Conservation (phyloP, 2,797 vertebrate species). For the Sebastes hopkinsi region DNA sequence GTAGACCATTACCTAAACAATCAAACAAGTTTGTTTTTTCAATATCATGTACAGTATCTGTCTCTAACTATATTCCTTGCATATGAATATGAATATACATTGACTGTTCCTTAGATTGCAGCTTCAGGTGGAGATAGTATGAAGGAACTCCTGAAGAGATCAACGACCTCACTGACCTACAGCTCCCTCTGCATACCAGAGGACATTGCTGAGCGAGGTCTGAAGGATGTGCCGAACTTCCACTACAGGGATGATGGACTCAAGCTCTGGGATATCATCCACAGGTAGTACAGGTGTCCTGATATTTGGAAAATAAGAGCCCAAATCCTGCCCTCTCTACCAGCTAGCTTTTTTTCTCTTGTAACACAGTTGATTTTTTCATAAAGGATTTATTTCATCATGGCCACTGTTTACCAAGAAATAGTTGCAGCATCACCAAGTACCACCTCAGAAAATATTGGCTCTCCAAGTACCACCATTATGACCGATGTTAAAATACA, state of each 20-base stretch:
- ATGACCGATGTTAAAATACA: no score
- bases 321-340: background rate
- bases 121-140: constrained; percentile 54
- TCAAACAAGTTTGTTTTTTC: no score
- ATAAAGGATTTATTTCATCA: no score
- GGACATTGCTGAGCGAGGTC: constrained; percentile 51
- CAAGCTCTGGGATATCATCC: constrained; percentile 80
- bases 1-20: no score
- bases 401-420: no score
- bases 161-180: constrained; percentile 64
- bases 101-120: constrained; percentile 39
- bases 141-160: constrained; percentile 25
- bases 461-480: no score
- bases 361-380: background rate
- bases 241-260: constrained; percentile 85
- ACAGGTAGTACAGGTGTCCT: constrained; percentile 64
- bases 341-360: background rate
- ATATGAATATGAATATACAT: no score
- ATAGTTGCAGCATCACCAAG: no score
- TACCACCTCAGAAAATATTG: no score
- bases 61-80: background rate
- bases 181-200: constrained; percentile 71
- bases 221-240: constrained; percentile 78
- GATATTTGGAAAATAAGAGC: no score
- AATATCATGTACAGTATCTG: background rate